phyloP scores from a whole-genome alignment of 2,113 vertebrate genomes.

The Pithys albifrons region DNA sequence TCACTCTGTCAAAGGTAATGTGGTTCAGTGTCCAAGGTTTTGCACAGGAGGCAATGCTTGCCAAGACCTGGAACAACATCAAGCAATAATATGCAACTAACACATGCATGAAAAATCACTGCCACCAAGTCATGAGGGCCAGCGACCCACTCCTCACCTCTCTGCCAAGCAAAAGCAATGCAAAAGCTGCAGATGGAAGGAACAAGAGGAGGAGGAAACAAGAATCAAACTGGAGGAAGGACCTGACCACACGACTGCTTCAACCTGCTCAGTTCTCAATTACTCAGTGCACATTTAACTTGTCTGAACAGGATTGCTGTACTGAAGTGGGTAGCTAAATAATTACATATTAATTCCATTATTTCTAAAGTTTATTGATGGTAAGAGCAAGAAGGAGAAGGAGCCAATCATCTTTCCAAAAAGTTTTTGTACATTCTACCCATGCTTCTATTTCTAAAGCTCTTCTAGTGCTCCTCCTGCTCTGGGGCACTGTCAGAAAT shows the following conservation, averaged over 20 bases:
- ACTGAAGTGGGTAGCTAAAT: not conserved
- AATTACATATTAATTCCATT: not conserved
- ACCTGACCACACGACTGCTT: not conserved
- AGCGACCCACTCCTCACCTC: not conserved
- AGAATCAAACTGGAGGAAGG: not conserved
- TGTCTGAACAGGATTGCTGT: not conserved
- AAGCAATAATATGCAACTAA: not conserved
- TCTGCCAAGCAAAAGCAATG: not conserved
- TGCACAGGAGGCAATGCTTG: not conserved
- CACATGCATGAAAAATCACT: not conserved
- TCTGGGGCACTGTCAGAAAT: slow-evolving; percentile 7
- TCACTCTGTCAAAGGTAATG: fast-evolving
- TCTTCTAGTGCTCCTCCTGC: not conserved
- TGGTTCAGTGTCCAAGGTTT: not conserved
- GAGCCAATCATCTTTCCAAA: not conserved
- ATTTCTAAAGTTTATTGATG: not conserved
- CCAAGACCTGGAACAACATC: not conserved
- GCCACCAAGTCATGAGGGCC: not conserved
- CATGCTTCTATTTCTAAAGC: not conserved
- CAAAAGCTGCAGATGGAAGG: not conserved
- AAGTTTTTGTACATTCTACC: not conserved
- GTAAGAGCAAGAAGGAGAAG: not conserved
- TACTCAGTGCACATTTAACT: not conserved
- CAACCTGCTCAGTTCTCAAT: not conserved
- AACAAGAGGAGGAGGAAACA: not conserved